Evolutionary conservation across 2,888 invertebrate species (phyloP).

Genomic region (Pharmacophagus antenor): DNA sequence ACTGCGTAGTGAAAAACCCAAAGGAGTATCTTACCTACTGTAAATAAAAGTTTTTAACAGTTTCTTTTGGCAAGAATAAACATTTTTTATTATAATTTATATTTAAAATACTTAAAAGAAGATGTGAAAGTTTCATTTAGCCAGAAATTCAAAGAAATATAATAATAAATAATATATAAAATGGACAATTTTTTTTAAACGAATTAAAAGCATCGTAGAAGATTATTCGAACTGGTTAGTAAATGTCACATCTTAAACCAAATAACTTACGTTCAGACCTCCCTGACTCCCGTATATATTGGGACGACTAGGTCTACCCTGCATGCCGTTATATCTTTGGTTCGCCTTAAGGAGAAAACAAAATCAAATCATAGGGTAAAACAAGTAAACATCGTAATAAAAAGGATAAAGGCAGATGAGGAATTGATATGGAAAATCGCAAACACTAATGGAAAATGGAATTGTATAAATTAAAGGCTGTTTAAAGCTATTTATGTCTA

Average conservation of each 20-base stretch:
- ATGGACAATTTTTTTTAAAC: not conserved
- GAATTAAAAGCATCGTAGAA: not conserved
- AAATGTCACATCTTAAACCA: not conserved
- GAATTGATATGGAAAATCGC: not conserved
- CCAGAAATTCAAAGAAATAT: not conserved
- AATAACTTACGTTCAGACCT: constrained; percentile 67
- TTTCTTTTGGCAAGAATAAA: too few relatives aligned
- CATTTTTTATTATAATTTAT: too few relatives aligned
- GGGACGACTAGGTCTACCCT: constrained; percentile 57
- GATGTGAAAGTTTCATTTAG: too few relatives aligned
- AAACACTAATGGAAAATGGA: not conserved
- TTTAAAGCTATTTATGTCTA: too few relatives aligned
- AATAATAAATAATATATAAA: not conserved
- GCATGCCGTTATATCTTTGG: constrained; percentile 67
- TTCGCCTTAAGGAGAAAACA: constrained; percentile 58
- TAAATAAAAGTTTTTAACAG: too few relatives aligned
- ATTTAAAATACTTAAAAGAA: too few relatives aligned
- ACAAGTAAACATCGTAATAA: constrained; percentile 30
- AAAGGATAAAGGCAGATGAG: constrained; percentile 3
- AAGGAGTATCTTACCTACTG: too few relatives aligned
- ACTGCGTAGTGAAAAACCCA: too few relatives aligned
- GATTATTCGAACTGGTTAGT: not conserved
- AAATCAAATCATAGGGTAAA: constrained; percentile 33
- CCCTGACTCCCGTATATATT: constrained; percentile 67
- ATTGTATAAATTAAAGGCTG: not conserved